Conservation (phyloP, 1,140 invertebrate genomes). For the Atta cephalotes region DNA sequence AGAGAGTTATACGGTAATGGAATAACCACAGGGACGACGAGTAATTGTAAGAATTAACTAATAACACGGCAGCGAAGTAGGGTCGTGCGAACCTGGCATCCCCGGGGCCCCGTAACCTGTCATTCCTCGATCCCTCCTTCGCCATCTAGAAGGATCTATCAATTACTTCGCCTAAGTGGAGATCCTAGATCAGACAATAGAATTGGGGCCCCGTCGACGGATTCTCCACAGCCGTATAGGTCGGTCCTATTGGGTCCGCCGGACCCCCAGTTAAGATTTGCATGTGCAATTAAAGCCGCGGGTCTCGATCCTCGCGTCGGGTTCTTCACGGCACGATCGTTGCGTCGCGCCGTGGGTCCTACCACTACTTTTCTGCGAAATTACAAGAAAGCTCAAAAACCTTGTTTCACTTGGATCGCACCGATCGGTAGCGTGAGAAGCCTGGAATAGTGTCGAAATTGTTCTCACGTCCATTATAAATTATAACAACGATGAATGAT, state of each 20-base stretch:
- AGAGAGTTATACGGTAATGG: slow-evolving; percentile 77
- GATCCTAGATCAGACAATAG: slow-evolving; percentile 80
- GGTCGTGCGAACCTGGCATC: slow-evolving; percentile 81
- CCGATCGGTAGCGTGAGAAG: slow-evolving; percentile 41
- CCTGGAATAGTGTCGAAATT: neutral
- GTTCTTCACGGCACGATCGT: neutral
- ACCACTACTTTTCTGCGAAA: slow-evolving; percentile 42
- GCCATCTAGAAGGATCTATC: slow-evolving; percentile 77
- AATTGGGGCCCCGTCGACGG: slow-evolving; percentile 72
- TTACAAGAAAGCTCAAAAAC: slow-evolving; percentile 42
- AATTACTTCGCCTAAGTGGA: slow-evolving; percentile 80
- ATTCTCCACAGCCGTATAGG: slow-evolving; percentile 31
- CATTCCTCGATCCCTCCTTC: slow-evolving; percentile 79
- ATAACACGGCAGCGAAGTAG: slow-evolving; percentile 81
- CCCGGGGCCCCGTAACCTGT: slow-evolving; percentile 77
- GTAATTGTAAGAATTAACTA: slow-evolving; percentile 83
- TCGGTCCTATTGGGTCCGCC: neutral
- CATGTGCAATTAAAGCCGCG: slow-evolving; percentile 72
- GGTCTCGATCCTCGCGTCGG: slow-evolving; percentile 26
- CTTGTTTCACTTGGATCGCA: slow-evolving; percentile 38
- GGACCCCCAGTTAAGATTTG: slow-evolving; percentile 62
- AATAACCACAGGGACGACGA: slow-evolving; percentile 81
- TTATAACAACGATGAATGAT: slow-evolving; percentile 8
- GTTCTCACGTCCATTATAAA: neutral
- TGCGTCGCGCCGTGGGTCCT: neutral